Evolutionary conservation across 2,888 invertebrate species (phyloP).

Genomic region (Hydropsyche betteni): DNA sequence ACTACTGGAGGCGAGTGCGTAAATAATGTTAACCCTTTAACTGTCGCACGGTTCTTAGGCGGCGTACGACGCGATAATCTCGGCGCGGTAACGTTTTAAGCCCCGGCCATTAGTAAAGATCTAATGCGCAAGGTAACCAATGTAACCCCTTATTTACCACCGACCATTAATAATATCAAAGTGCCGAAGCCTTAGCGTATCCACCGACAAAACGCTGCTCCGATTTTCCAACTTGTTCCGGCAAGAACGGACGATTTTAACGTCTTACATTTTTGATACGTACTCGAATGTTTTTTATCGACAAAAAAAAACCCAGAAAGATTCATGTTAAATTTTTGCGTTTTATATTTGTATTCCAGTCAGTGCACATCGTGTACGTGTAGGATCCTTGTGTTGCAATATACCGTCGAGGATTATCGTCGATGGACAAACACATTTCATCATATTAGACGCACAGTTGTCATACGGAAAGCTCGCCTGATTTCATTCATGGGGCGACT

Average conservation of each 20-base stretch:
- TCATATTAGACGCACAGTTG: constrained; percentile 40
- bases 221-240: no score
- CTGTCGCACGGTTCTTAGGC: background rate
- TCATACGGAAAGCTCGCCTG: constrained; percentile 32
- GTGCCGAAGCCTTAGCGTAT: background rate
- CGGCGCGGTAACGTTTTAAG: background rate
- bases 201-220: no score
- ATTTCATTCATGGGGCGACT: constrained; percentile 37
- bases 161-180: background rate
- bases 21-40: no score
- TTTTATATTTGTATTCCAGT: no score
- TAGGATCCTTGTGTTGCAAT: constrained; percentile 36
- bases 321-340: background rate
- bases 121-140: background rate
- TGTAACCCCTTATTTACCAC: background rate
- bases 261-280: no score
- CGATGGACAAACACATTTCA: constrained; percentile 44
- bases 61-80: constrained; percentile 17
- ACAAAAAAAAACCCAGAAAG: no score
- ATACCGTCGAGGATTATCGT: constrained; percentile 39
- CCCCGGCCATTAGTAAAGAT: constrained; percentile 27
- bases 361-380: no score
- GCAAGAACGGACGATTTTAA: no score
- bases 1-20: no score
- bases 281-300: no score